Evolutionary conservation across 2,888 invertebrate species (phyloP).

Genomic region (Aspidiotus rigidus): DNA sequence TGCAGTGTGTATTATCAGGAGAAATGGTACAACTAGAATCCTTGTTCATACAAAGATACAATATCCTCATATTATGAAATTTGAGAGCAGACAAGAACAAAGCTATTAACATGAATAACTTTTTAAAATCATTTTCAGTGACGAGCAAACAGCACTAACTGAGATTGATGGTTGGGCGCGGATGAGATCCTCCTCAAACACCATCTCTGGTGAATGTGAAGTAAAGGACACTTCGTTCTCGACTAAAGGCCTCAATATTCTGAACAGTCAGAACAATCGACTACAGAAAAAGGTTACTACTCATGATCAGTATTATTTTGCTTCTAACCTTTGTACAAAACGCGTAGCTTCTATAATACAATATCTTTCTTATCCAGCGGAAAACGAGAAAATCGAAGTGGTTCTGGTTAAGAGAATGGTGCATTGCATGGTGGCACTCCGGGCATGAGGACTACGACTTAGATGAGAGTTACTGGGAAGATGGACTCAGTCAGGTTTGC

Average conservation of each 20-base stretch:
- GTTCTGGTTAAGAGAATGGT: constrained; percentile 62
- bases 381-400: constrained; percentile 48
- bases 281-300: not conserved
- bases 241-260: constrained; percentile 20
- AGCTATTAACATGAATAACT: too few species aligned
- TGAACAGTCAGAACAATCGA: constrained; percentile 17
- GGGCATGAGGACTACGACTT: constrained; percentile 74
- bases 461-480: constrained; percentile 57
- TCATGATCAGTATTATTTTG: too few species aligned
- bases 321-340: too few species aligned
- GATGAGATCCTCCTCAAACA: constrained; percentile 32
- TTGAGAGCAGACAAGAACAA: too few species aligned
- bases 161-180: constrained; percentile 39
- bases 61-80: too few species aligned
- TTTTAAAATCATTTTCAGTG: constrained; percentile 50
- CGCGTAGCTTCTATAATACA: not conserved
- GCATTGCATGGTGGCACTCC: constrained; percentile 84
- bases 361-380: constrained; percentile 38
- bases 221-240: constrained; percentile 25
- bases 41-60: too few species aligned
- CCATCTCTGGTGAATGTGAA: constrained; percentile 25
- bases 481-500: constrained; percentile 51
- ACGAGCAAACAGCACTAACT: constrained; percentile 51
- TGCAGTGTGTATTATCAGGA: too few species aligned
- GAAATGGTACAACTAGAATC: too few species aligned